These are phyloP conservation scores for Teinopalpus imperialis DNA, from an alignment of 2,888 invertebrate species.

Conservation along the genomic window DNA sequence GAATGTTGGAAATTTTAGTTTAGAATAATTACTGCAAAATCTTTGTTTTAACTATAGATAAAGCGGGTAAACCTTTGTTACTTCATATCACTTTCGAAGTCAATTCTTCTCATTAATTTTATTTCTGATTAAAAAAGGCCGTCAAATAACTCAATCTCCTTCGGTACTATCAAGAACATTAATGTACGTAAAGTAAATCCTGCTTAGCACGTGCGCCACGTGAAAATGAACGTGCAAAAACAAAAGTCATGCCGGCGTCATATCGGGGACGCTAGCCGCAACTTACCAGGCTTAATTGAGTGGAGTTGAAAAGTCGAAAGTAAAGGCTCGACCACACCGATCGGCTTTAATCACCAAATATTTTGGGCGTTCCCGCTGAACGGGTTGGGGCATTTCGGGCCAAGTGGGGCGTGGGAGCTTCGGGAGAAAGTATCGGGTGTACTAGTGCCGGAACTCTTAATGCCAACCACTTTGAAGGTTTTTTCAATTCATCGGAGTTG, in stretches of 20 bases:
- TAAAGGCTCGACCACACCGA: conserved; percentile 55
- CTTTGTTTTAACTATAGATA: no score
- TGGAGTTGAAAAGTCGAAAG: conserved; percentile 58
- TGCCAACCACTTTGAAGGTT: conserved; percentile 48
- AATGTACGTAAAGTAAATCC: conserved; percentile 4
- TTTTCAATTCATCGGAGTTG: conserved; percentile 43
- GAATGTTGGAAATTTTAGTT: no score
- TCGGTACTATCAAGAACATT: conserved; percentile 4
- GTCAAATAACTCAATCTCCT: conserved; percentile 11
- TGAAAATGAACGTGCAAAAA: conserved; percentile 22
- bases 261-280: conserved; percentile 12
- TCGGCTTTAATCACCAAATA: conserved; percentile 67
- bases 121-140: neutral
- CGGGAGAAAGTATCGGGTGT: conserved; percentile 66
- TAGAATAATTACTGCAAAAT: no score
- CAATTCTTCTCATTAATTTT: conserved; percentile 1
- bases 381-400: conserved; percentile 50
- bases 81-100: neutral
- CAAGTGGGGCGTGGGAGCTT: conserved; percentile 73
- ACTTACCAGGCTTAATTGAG: conserved; percentile 52
- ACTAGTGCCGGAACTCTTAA: conserved; percentile 62
- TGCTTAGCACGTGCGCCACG: conserved; percentile 20
- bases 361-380: conserved; percentile 74
- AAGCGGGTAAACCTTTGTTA: no score
- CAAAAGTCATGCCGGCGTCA: conserved; percentile 9